Evolutionary conservation across 1,140 invertebrate species (phyloP).

Genomic region (Ceratosolen solmsi): DNA sequence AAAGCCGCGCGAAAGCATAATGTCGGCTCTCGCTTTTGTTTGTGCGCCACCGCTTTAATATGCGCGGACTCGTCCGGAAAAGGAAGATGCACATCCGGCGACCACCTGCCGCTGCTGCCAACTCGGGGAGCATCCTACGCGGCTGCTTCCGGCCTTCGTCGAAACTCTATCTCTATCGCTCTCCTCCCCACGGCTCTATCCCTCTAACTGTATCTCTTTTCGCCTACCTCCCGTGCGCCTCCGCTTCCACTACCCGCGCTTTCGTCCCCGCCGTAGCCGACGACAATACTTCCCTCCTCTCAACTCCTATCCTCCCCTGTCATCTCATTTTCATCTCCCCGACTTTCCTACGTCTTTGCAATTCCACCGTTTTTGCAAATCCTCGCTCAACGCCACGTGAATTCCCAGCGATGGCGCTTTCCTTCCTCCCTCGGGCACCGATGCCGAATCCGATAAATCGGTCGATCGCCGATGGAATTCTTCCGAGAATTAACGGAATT

Average conservation of each 20-base stretch:
- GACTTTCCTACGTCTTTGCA: too few species aligned
- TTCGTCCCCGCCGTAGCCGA: neutral
- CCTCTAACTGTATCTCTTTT: neutral
- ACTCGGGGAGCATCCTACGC: conserved; percentile 55
- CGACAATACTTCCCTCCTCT: too few species aligned
- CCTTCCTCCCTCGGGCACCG: too few species aligned
- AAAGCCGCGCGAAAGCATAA: neutral
- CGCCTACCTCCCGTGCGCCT: too few species aligned
- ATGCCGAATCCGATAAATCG: too few species aligned
- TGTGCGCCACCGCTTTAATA: conserved; percentile 52
- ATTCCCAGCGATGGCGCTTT: too few species aligned
- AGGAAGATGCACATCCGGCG: conserved; percentile 69
- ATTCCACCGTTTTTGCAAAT: too few species aligned
- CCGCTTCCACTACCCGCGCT: neutral
- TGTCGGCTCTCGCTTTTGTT: conserved; percentile 10
- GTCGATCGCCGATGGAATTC: too few species aligned
- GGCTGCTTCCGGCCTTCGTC: conserved; percentile 64
- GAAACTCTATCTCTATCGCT: conserved; percentile 55
- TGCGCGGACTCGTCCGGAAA: conserved; percentile 63
- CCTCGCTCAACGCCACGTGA: too few species aligned
- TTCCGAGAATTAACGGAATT: neutral
- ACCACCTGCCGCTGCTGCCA: conserved; percentile 59
- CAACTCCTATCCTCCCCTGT: too few species aligned
- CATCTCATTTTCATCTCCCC: too few species aligned
- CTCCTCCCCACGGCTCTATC: neutral